Conservation (phyloP, 92 coral and sea anemone species). For the Umimayanthus chanpuru region DNA sequence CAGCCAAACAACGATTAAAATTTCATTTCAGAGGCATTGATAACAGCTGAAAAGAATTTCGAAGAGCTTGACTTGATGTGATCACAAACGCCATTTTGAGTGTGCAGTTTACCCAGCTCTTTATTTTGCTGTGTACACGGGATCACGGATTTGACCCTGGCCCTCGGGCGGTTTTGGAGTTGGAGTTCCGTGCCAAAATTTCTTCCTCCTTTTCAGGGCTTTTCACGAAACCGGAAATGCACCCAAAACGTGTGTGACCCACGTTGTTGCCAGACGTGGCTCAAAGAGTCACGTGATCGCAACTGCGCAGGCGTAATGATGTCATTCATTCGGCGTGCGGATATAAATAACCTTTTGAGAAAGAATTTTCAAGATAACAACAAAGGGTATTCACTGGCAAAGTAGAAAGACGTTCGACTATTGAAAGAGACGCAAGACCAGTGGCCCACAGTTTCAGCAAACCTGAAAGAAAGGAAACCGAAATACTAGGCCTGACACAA, state of each 20-base stretch:
- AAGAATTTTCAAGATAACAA: constrained; percentile 71
- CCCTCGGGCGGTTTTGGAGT: neutral
- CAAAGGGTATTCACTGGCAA: constrained; percentile 82
- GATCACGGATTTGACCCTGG: neutral
- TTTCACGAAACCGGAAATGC: constrained; percentile 88
- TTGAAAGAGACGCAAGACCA: constrained; percentile 20
- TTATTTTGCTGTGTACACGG: neutral
- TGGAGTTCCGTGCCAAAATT: constrained; percentile 52
- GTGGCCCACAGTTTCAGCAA: constrained; percentile 13
- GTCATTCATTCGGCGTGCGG: constrained; percentile 60
- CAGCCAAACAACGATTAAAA: constrained; percentile 70
- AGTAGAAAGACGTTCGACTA: constrained; percentile 41
- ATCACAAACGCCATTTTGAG: neutral
- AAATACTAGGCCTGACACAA: neutral
- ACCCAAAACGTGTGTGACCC: constrained; percentile 67
- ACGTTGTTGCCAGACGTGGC: constrained; percentile 81
- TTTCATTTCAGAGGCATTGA: constrained; percentile 83
- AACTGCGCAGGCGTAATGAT: constrained; percentile 71
- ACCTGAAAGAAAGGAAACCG: constrained; percentile 6
- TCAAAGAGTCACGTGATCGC: constrained; percentile 30
- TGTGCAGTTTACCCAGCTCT: neutral
- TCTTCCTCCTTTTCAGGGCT: constrained; percentile 44
- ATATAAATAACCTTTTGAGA: constrained; percentile 83
- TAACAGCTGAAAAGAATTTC: constrained; percentile 85
- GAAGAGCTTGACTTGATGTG: constrained; percentile 36